Percentiles rank a stretch among this genome's conserved stretches.
Evolutionary conservation across 1,140 invertebrate genomes (phyloP).

Genomic region (Dendroctonus valens): DNA sequence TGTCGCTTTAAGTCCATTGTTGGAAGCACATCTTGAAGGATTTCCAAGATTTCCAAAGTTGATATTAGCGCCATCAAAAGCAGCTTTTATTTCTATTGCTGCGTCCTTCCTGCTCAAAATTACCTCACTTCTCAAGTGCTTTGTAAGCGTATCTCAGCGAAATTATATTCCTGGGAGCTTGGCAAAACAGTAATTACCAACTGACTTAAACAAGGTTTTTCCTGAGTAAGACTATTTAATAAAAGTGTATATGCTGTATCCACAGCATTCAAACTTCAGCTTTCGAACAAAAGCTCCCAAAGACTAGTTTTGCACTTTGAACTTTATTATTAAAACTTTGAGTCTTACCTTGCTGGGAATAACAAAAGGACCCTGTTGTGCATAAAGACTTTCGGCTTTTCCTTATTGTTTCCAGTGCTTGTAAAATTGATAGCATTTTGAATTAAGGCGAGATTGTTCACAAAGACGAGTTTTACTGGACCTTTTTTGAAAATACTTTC

Average conservation of each 20-base stretch:
- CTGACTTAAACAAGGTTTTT: constrained; percentile 10
- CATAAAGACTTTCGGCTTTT: constrained; percentile 1
- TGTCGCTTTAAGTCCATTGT: too few relatives aligned
- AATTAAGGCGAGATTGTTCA: too few relatives aligned
- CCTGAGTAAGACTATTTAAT: constrained; percentile 11
- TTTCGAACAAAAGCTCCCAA: constrained; percentile 9
- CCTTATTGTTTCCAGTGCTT: too few relatives aligned
- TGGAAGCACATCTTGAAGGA: too few relatives aligned
- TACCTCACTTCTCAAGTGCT: neutral
- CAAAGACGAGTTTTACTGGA: too few relatives aligned
- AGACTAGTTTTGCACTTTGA: constrained; percentile 9
- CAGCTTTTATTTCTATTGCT: constrained; percentile 3
- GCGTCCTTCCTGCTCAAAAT: constrained; percentile 2
- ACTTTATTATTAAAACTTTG: constrained; percentile 6
- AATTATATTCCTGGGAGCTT: constrained; percentile 9
- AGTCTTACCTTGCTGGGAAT: neutral
- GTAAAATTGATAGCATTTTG: too few relatives aligned
- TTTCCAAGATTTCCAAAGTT: neutral
- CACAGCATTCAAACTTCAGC: constrained; percentile 10
- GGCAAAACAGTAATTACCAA: constrained; percentile 15
- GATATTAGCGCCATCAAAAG: constrained; percentile 6
- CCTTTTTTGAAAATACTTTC: too few relatives aligned
- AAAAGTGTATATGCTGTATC: constrained; percentile 15
- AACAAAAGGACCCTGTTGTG: constrained; percentile 6
- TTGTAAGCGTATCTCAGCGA: constrained; percentile 10